Evolutionary conservation across 2,797 vertebrate species (phyloP).

Genomic region (Hydrophis major): DNA sequence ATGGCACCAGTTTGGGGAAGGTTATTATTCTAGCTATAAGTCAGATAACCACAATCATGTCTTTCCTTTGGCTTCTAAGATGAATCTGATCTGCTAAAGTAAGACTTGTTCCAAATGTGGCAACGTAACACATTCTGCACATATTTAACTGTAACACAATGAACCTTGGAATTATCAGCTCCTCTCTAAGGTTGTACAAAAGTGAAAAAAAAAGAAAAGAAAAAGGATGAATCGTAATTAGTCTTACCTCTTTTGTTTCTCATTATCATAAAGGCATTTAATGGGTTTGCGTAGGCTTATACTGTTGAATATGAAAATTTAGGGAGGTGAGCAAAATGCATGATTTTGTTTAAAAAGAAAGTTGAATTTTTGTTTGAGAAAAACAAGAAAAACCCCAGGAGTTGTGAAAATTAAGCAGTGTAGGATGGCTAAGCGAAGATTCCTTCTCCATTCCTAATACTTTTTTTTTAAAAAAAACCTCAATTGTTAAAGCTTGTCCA

Average conservation of each 20-base stretch:
- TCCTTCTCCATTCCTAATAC: conserved; percentile 18
- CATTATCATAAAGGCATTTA: conserved; percentile 57
- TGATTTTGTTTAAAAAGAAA: conserved; percentile 29
- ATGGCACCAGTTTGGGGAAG: not conserved
- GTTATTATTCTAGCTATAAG: not conserved
- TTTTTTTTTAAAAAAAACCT: not conserved
- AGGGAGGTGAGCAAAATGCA: conserved; percentile 10
- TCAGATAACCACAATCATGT: not conserved
- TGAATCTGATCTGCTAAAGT: not conserved
- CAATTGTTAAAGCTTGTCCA: not conserved
- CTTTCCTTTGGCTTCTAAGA: not conserved
- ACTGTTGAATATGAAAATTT: conserved; percentile 7
- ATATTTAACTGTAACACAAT: conserved; percentile 47
- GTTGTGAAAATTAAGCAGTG: conserved; percentile 31
- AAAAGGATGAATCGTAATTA: conserved; percentile 55
- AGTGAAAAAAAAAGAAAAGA: conserved; percentile 43
- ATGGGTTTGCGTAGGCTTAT: conserved; percentile 57
- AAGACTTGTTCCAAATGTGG: conserved; percentile 5
- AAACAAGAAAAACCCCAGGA: conserved; percentile 10
- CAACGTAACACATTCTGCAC: conserved; percentile 32
- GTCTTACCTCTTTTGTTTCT: conserved; percentile 59
- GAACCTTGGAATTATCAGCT: conserved; percentile 48
- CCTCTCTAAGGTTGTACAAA: conserved; percentile 45
- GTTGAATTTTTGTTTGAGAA: conserved; percentile 21
- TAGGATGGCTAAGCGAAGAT: conserved; percentile 23